Evolutionary conservation across 2,888 invertebrate species (phyloP), one percentile per base, ranked within the genome.

Genomic region (Lithophane socia): DNA sequence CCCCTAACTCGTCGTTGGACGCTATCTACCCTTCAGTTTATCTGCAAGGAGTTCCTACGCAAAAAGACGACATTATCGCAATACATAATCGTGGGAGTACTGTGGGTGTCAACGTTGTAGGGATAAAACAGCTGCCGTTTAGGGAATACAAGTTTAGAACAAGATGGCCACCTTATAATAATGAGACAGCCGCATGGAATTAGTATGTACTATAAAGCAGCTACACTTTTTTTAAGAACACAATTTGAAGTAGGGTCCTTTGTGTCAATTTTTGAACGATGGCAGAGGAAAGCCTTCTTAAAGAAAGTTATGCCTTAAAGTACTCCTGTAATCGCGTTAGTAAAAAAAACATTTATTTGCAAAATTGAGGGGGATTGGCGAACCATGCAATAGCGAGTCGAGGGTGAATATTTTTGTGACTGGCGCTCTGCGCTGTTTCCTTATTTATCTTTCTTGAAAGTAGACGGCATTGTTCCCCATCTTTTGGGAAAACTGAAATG

Each of bases 1-100:
- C 49, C 68, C 65, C 77, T 80, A 65, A 80, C 66, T 63, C 54
- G 54, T 64, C 29, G 21, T n/a, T 72, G n/a, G 47, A 73, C 82
- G 29, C 56, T 84, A 85, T 77, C 77, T 81, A 69, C 84, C 80
- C 80, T 64, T 71, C 61, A 29, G 58, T 73, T 79, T 83, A 83
- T 80, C 63, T 80, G 58, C 58, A 63, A 60, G 64, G 29, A 71
- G 67, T 79, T 56, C 68, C 78, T 63, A 58, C 77, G 52, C 82
- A 77, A 58, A 49, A 54, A 56, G 82, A 58, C 44, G 58, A 56
- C 74, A 83, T 70, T 82, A 79, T 82, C 70, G 66, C 58, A 60
- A 54, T 56, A 37, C n/a, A 49, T 44, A 29, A 37, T 21, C 60
- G 70, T 79, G 63, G 74, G 83, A 52, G 70, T 73, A n/a, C 54